phyloP scores from a whole-genome alignment of 2,888 invertebrate genomes.

The Drosophila prostipennis region DNA sequence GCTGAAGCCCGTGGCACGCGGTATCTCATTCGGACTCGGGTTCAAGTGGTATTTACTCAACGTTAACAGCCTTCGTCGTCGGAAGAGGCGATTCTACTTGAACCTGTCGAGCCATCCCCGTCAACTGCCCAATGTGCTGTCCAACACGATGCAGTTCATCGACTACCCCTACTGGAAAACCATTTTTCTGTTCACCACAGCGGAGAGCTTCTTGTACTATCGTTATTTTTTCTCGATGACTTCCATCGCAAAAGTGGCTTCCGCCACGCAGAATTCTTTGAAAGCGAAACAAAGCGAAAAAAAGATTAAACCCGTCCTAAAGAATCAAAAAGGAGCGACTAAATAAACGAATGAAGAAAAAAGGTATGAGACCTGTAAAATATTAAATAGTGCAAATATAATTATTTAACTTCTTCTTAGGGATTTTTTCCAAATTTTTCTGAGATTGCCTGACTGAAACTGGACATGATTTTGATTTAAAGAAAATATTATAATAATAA shows the following conservation, averaged over 20 bases:
- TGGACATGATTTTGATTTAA: too few species aligned
- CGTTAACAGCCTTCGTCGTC: rapidly evolving
- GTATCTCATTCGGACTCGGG: neutral
- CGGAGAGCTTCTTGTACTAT: neutral
- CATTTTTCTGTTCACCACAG: slow-evolving; percentile 2
- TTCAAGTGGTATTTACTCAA: slow-evolving; percentile 14
- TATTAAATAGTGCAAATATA: too few species aligned
- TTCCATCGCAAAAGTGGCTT: neutral
- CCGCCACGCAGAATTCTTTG: too few species aligned
- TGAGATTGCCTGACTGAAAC: too few species aligned
- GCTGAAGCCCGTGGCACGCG: slow-evolving; percentile 2
- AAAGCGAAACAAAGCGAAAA: neutral
- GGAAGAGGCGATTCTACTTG: neutral
- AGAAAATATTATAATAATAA: neutral
- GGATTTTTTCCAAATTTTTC: neutral
- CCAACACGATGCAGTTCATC: neutral
- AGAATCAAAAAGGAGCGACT: neutral
- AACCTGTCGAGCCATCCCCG: neutral
- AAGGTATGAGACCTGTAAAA: too few species aligned
- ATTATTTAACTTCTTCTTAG: neutral
- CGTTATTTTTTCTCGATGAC: neutral
- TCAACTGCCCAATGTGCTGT: neutral
- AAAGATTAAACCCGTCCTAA: neutral
- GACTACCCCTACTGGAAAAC: neutral
- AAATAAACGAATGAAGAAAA: too few species aligned